Conservation (phyloP, 2,113 vertebrate species). For the Mus musculus region DNA sequence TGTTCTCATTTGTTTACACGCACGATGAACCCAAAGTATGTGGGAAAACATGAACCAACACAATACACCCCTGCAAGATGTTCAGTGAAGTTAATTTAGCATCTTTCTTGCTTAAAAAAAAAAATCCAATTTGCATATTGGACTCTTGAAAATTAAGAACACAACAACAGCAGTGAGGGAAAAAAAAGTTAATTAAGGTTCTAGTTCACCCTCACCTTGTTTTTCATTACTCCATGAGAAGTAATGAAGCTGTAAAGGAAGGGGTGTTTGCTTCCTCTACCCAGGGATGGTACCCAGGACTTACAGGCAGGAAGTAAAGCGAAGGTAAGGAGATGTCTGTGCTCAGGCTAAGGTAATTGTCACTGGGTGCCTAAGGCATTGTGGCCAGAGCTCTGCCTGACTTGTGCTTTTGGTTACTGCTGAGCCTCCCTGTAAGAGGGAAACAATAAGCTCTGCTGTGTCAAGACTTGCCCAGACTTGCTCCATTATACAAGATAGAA, state of each 20-base stretch:
- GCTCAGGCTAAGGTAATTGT: neutral
- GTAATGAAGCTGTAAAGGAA: neutral
- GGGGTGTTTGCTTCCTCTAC: neutral
- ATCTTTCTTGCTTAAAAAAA: conserved; percentile 2
- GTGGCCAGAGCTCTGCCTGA: neutral
- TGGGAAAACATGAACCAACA: neutral
- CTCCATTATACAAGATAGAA: conserved; percentile 47
- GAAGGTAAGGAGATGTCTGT: neutral
- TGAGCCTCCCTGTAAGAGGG: neutral
- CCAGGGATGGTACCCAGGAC: neutral
- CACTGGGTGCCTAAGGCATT: neutral
- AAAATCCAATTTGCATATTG: neutral
- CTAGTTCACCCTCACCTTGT: neutral
- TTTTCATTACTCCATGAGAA: neutral
- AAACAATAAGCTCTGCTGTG: conserved; percentile 49
- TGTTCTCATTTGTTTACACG: neutral
- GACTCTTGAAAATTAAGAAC: conserved; percentile 14
- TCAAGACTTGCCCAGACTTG: neutral
- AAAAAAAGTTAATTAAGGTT: conserved; percentile 1
- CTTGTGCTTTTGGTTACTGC: neutral
- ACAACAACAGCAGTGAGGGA: neutral
- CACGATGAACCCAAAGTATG: neutral
- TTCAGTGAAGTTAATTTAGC: neutral
- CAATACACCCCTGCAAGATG: neutral
- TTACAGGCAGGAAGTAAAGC: neutral